Conservation (phyloP, 2,888 invertebrate genomes). For the Dilophus febrilis region DNA sequence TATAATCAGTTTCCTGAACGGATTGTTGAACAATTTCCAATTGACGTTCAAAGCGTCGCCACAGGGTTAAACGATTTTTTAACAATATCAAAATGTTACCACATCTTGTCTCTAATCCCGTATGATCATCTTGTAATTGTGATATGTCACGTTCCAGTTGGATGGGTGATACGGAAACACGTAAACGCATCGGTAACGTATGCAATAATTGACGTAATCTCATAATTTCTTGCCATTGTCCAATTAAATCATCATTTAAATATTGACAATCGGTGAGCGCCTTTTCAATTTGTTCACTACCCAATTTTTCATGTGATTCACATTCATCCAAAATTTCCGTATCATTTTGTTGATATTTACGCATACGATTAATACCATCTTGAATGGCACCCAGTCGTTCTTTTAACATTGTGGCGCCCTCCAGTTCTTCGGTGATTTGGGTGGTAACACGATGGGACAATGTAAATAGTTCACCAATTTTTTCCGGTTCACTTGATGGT, state of each 20-base stretch:
- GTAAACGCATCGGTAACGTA: conserved; percentile 55
- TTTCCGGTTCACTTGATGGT: conserved; percentile 51
- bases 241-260: conserved; percentile 48
- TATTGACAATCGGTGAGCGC: conserved; percentile 56
- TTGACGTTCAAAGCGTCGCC: conserved; percentile 62
- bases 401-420: conserved; percentile 53
- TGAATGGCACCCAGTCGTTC: conserved; percentile 57
- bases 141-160: conserved; percentile 62
- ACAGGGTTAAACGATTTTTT: conserved; percentile 46
- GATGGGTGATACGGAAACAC: conserved; percentile 60
- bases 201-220: conserved; percentile 56
- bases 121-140: conserved; percentile 54
- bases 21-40: conserved; percentile 65
- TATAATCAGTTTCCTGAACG: conserved; percentile 70
- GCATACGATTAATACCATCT: conserved; percentile 49
- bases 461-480: conserved; percentile 50
- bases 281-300: conserved; percentile 60
- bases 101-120: conserved; percentile 52
- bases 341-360: conserved; percentile 49
- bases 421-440: conserved; percentile 59
- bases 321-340: conserved; percentile 51
- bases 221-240: conserved; percentile 65
- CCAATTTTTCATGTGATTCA: conserved; percentile 51
- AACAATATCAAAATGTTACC: conserved; percentile 47
- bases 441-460: conserved; percentile 54